These are phyloP conservation scores for Oreochromis aureus DNA, from an alignment of 2,113 vertebrate species.

Conservation along the genomic window DNA sequence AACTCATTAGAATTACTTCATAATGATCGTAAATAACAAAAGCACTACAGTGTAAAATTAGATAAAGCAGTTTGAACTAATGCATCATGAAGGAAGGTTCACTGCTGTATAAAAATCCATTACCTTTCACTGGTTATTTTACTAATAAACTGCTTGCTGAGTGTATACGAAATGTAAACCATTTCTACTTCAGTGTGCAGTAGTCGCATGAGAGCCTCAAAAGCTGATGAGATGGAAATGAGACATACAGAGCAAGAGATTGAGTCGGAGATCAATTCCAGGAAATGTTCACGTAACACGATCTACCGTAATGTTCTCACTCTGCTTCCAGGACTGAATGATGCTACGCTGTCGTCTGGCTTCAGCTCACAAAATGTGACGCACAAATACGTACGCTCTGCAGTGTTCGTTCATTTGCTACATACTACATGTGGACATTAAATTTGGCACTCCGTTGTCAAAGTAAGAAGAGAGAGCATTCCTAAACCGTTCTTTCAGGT, in stretches of 20 bases:
- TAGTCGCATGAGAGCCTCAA: background rate
- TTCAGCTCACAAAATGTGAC: background rate
- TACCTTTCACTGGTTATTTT: background rate
- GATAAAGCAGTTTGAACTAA: background rate
- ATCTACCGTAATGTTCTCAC: background rate
- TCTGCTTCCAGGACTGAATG: background rate
- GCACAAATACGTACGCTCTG: background rate
- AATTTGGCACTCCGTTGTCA: background rate
- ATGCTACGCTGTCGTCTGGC: background rate
- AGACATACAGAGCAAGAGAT: background rate
- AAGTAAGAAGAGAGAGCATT: background rate
- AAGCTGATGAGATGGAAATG: background rate
- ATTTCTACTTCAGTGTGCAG: background rate
- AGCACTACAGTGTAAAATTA: rapidly evolving
- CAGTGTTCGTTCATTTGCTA: background rate
- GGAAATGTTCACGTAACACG: constrained; percentile 21
- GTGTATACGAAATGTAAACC: background rate
- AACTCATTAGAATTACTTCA: background rate
- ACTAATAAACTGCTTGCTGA: background rate
- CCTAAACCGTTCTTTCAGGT: background rate
- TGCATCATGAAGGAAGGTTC: background rate
- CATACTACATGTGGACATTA: background rate
- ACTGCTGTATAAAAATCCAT: background rate
- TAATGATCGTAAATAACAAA: background rate
- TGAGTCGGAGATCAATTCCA: constrained; percentile 14